Percentiles rank a stretch among this genome's conserved stretches.
These are phyloP conservation scores for Edolisoma coerulescens DNA, from an alignment of 2,113 vertebrate species.

Conservation along the genomic window DNA sequence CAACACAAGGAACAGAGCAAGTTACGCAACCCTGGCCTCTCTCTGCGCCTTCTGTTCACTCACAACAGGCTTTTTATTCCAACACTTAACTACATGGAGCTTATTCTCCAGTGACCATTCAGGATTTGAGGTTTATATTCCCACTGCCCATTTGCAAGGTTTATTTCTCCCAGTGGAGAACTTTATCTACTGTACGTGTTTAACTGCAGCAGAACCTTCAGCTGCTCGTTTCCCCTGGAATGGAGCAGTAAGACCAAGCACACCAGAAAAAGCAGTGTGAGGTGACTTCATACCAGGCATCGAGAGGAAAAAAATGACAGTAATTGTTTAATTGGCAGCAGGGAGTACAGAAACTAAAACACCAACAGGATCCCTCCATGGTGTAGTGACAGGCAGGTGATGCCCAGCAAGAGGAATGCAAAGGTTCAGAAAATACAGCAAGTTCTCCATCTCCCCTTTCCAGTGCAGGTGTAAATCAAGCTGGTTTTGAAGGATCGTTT, in stretches of 20 bases:
- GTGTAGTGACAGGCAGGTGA: background rate
- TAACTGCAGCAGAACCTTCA: background rate
- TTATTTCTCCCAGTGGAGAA: background rate
- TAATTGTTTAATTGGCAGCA: background rate
- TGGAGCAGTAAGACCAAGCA: background rate
- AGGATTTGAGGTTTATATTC: background rate
- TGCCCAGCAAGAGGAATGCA: background rate
- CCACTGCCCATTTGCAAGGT: background rate
- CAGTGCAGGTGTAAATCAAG: background rate
- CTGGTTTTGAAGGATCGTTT: background rate
- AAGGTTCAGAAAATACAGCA: background rate
- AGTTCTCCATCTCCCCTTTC: background rate
- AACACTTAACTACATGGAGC: background rate
- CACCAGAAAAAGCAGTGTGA: background rate
- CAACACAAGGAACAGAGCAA: background rate
- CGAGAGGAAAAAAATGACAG: background rate
- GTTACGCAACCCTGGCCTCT: background rate
- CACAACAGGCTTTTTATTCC: conserved; percentile 6
- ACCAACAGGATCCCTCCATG: background rate
- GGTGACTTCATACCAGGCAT: background rate
- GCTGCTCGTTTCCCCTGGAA: background rate
- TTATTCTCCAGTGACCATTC: background rate
- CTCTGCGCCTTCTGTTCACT: background rate
- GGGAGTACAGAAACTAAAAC: background rate
- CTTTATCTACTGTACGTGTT: background rate